These are phyloP conservation scores for Sesamia inferens DNA, from an alignment of 2,888 invertebrate species.

Conservation along the genomic window DNA sequence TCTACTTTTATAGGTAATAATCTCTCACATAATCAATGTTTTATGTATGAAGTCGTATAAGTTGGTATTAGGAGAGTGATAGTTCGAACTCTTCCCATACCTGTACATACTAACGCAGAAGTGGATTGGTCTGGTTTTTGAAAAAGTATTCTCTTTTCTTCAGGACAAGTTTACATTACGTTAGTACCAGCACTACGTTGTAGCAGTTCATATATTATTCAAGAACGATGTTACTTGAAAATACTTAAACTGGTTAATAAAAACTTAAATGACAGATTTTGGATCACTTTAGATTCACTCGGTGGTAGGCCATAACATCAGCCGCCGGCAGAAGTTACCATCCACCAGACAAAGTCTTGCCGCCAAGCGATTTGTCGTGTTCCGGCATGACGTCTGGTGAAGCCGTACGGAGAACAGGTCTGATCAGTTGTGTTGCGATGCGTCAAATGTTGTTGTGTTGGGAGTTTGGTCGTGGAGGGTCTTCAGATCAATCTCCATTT, in stretches of 20 bases:
- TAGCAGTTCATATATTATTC: not conserved
- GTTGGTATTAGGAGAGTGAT: not conserved
- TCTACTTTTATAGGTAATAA: constrained; percentile 52
- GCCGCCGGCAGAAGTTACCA: too few species aligned
- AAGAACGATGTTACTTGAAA: not conserved
- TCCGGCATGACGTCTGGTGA: too few species aligned
- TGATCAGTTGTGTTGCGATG: too few species aligned
- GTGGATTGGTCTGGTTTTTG: not conserved
- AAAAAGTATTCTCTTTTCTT: not conserved
- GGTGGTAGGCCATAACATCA: too few species aligned
- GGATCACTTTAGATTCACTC: too few species aligned
- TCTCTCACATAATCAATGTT: constrained; percentile 38
- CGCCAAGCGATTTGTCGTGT: too few species aligned
- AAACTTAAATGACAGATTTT: not conserved
- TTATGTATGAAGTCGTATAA: constrained; percentile 30
- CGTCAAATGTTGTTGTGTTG: too few species aligned
- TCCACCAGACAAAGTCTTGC: too few species aligned
- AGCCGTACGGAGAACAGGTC: too few species aligned
- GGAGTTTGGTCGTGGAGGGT: too few species aligned
- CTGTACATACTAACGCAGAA: not conserved
- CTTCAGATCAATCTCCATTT: too few species aligned
- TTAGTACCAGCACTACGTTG: not conserved
- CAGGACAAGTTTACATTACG: not conserved
- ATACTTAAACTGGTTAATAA: not conserved
- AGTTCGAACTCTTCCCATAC: not conserved